Base-by-base conservation (phyloP, 2,113 vertebrate species). In the Propithecus coquereli region DNA sequence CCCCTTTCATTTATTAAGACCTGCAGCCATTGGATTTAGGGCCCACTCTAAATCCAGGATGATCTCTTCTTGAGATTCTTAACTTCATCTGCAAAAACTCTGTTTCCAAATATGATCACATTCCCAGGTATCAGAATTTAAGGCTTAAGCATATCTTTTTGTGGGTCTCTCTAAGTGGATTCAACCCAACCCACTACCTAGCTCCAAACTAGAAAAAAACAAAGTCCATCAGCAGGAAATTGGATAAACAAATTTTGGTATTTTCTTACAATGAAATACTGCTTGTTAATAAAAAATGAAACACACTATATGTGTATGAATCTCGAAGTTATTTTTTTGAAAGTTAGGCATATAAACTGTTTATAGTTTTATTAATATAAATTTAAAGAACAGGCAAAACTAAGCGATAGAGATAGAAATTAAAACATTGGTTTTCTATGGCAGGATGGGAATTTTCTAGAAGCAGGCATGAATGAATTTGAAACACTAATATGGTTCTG, bases 381-480 rank as follows among this genome's bases (percentile, higher is more conserved):
- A 87, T 90, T 91, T 92, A 3, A 94, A 93, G 76, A 94, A 83
- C 13, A 77, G 47, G 45, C 22, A 70, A 92, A 94, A 94, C 17
- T 76, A 71, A 90, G 68, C 52, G 61, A 71, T 25, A 87, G 45
- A 70, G 68, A 45, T 83, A 83, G 59, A 89, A 89, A 63, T 89
- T 30, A 89, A 85, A 92, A 85, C 30, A 76, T 17, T 89, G 47
- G 57, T 87, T 92, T 87, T 23, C 45, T 77, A 0, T 66, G 59
- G 30, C 57, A 27, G 45, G 9, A 22, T 65, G 45, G 17, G 17
- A 16, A 90, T 70, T 79, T 37, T 97, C 86, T 97, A 86, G 95
- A 92, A 97, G 45, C 37, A 37, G 88, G 61, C 61, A 70, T 94
- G 90, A 96, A 93, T 96, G 95, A 94, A 96, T 96, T 97, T 96